Percentiles rank a stretch among this genome's conserved stretches.
phyloP scores from a whole-genome alignment of 2,113 vertebrate species.

The Colius striatus region DNA sequence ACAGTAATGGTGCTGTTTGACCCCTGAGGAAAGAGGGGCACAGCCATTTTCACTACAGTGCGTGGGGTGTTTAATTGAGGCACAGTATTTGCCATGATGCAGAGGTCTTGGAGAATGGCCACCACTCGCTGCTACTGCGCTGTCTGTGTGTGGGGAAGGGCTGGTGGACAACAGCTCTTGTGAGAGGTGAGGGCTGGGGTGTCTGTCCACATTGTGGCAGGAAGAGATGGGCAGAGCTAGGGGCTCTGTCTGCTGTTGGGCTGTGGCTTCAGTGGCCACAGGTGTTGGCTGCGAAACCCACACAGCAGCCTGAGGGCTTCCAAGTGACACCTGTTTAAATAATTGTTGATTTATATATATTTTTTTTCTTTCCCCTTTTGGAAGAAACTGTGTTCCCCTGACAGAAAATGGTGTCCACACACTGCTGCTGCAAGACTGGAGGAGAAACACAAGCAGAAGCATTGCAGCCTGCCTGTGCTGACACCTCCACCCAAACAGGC shows the following conservation, averaged over 20 bases:
- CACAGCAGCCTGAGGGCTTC: background rate
- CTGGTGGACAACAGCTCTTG: background rate
- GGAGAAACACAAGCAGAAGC: background rate
- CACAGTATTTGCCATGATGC: too few species aligned
- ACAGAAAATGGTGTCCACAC: background rate
- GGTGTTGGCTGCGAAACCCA: too few species aligned
- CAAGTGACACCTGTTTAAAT: background rate
- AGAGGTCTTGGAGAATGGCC: too few species aligned
- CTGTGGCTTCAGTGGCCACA: rapidly evolving
- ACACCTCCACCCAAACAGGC: too few species aligned
- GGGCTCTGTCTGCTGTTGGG: too few species aligned
- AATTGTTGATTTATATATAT: background rate
- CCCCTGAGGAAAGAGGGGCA: too few species aligned
- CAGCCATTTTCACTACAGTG: rapidly evolving
- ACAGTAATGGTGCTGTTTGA: rapidly evolving
- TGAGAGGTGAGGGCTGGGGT: background rate
- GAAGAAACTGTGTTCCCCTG: background rate
- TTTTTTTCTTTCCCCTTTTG: too few species aligned
- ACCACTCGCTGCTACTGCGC: too few species aligned
- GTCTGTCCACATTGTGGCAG: too few species aligned
- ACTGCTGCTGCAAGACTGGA: background rate
- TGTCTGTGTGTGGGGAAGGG: too few species aligned
- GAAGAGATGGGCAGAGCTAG: too few species aligned
- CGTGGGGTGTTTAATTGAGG: too few species aligned
- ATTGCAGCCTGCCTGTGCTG: background rate